Base-by-base conservation (phyloP, 2,797 vertebrate genomes). In the Geotria australis region DNA sequence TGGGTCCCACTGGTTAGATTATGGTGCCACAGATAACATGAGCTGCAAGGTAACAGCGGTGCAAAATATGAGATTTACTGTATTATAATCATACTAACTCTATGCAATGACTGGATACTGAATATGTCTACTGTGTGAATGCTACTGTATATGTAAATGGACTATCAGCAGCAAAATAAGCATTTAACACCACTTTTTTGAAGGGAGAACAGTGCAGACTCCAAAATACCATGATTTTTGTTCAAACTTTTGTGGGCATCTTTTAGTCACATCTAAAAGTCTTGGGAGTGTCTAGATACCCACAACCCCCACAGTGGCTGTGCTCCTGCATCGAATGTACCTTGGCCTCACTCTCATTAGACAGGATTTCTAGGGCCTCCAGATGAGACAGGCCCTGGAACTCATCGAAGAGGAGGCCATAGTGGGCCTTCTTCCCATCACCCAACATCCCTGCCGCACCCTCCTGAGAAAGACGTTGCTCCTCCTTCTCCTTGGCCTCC, bases 401-500 rank as follows among this genome's bases (percentile, higher is more conserved):
- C 63, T 96, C 83, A 66, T 98, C 91, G 67, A 98, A 98, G 57
- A 96, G 80, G 64, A 88, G 71, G 56, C 84, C 79, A 4, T 85
- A 98, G 73, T 94, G 91, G 6, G 79, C 85, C 1, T 80, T 85
- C 64, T 76, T 80, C 56, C 79, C 78, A 0, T 70, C 70, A 64
- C 78, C 75, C 14, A 38, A 38, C 24, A 38, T 24, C 24, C 24
- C 24, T n/a, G 68, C 78, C 3, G 81, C 67, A 59, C 76, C 73
- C 67, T 85, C 83, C 69, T 75, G 77, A 2, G 74, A 76, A 60
- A 81, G 65, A 51, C 81, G 78, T 60, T 77, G 79, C 57, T 80
- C 80, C 63, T 94, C 91, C 65, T 79, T 95, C 65, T 98, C 91
- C 67, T 95, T 96, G 58, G 89, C 91, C 73, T 98, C 91, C 64